Base-by-base conservation (phyloP, 2,888 invertebrate genomes). In the Nomada ferruginata region DNA sequence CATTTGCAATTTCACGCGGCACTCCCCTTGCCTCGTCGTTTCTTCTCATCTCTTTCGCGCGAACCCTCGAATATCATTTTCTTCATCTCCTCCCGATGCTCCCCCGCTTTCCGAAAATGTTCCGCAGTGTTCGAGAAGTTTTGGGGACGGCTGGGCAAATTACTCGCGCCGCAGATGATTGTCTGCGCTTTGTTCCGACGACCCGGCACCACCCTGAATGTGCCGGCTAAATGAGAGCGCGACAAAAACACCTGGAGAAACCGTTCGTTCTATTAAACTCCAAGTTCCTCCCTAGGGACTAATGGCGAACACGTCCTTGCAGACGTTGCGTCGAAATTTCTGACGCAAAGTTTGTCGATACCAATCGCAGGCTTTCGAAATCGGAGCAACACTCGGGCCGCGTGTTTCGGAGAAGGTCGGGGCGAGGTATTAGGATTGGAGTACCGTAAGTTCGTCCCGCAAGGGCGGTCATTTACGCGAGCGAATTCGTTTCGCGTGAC, bases 1-100 rank as follows among this genome's bases (percentile, higher is more conserved):
- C 92, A 93, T 93, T 93, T 93, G 89, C 92, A 91, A 93, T 93
- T 93, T 93, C 92, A 93, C 93, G 93, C 91, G 89, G 86, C 85
- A 80, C 84, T 61, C 52, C 20, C 60, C 20, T 52, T 57, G 26
- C 26, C 61, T 20, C 55, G 18, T 20, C 20, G 60, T 60, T 44
- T 65, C 65, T 66, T 53, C 44, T 52, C 26, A 50, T 68, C 76
- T 74, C 66, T 74, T 66, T 81, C 73, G 84, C 72, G 42, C 69
- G 44, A 26, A 29, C 69, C 57, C 9, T 55, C 59, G 47, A 60
- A 70, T 20, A 13, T 55, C 61, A 18, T 36, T n/a, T 65, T 36
- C 29, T 61, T 55, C 61, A 55, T 55, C 15, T 23, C 15, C 59
- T 53, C 29, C 63, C 3, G 53, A 44, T 36, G 59, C 42, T 47